Evolutionary conservation across 1,140 invertebrate species (phyloP), one percentile per base, ranked within the genome.

Genomic region (Tetramorium parvispinum): DNA sequence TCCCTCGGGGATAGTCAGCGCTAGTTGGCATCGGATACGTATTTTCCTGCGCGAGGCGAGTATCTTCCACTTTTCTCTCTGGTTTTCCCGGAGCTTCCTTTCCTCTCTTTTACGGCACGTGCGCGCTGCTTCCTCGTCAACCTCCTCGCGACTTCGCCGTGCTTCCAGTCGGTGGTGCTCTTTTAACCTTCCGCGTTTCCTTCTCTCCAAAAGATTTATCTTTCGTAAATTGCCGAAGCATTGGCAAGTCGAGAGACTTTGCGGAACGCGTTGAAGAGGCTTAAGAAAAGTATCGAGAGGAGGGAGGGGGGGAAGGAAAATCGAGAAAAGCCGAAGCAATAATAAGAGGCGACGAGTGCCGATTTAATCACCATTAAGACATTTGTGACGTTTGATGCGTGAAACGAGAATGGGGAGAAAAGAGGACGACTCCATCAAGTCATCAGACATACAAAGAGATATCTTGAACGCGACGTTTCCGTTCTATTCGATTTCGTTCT

Each of bases 121-220:
- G 37, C 59, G 51, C 51, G 40, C 66, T 24, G 37, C 61, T 65
- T 40, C 8, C 63, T 59, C 77, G 70, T 87, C 51, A 71, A 55
- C 46, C n/a, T 65, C 46, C n/a, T 65, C 18, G 51, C 18, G 13
- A 21, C 49, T 65, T 49, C 57, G 40, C 5, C 16, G 21, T 55
- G 18, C 3, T 21, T 27, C 51, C 49, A 43, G 43, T 55, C 81
- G 43, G 16, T 49, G 71, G 16, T 71, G 37, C 57, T 57, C 46
- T 88, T 65, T 57, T 76, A 88, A 88, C 77, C 86, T 77, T 81
- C 27, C 40, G 7, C 6, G 18, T 49, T 77, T 40, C 3, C 27
- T 57, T 71, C 27, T 40, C 49, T 49, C 27, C 53, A 4, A 10
- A 11, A 85, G 66, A 88, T 89, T 89, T 85, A 89, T 85, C 40